Percentiles rank a stretch among this genome's conserved stretches.
These are phyloP conservation scores for Sardina pilchardus DNA, from an alignment of 2,113 vertebrate species.

Conservation along the genomic window DNA sequence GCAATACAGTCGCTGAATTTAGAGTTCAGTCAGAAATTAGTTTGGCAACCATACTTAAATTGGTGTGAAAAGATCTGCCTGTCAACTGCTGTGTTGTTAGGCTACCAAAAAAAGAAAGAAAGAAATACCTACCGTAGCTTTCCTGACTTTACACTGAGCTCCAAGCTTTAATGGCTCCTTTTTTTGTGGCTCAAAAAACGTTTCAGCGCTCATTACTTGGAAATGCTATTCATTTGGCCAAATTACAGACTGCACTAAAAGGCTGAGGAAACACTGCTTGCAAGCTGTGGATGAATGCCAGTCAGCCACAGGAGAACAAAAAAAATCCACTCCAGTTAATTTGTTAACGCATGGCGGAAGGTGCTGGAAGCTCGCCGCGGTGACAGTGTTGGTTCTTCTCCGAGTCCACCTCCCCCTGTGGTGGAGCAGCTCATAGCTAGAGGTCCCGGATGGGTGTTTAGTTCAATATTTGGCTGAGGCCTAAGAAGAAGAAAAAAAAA, in stretches of 20 bases:
- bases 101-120: neutral
- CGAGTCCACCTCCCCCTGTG: slow-evolving; percentile 59
- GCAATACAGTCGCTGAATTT: neutral
- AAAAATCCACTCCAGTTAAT: slow-evolving; percentile 58
- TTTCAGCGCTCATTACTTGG: slow-evolving; percentile 54
- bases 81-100: neutral
- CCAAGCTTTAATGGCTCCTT: slow-evolving; percentile 32
- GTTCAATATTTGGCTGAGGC: slow-evolving; percentile 56
- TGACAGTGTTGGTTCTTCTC: slow-evolving; percentile 53
- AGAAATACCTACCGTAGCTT: neutral
- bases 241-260: slow-evolving; percentile 66
- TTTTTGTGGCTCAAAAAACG: slow-evolving; percentile 56
- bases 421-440: slow-evolving; percentile 49
- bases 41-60: neutral
- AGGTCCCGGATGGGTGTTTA: slow-evolving; percentile 46
- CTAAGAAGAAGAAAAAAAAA: neutral
- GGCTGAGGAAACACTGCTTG: slow-evolving; percentile 62
- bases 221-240: slow-evolving; percentile 64
- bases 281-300: slow-evolving; percentile 72
- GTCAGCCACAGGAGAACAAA: slow-evolving; percentile 64
- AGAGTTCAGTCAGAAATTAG: neutral
- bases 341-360: slow-evolving; percentile 59
- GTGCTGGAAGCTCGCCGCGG: slow-evolving; percentile 59
- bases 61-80: neutral
- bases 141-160: slow-evolving; percentile 26